These are phyloP conservation scores for rat (Rattus norvegicus) DNA, from an alignment of 2,113 vertebrate genomes.

Conservation along the genomic window DNA sequence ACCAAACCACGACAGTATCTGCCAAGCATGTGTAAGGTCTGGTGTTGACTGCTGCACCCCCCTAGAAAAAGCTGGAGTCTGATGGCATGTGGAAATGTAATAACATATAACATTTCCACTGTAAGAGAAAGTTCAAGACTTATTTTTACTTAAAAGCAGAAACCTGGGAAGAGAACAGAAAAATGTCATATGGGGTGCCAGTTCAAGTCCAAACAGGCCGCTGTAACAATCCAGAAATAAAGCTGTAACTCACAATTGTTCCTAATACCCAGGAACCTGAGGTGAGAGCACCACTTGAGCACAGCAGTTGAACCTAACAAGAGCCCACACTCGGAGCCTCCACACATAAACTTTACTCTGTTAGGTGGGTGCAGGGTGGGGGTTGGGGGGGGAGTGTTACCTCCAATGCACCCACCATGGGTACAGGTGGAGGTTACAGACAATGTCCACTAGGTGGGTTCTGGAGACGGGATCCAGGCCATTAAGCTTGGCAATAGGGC, in stretches of 20 bases:
- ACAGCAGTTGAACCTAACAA: neutral
- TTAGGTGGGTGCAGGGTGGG: too few relatives aligned
- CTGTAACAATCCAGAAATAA: neutral
- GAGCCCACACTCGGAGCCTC: neutral
- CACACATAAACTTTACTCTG: neutral
- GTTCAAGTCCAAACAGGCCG: neutral
- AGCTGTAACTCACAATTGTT: neutral
- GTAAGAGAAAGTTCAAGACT: neutral
- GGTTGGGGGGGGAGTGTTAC: too few relatives aligned
- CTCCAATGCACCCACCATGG: neutral
- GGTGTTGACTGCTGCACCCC: too few relatives aligned
- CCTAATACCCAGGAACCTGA: neutral
- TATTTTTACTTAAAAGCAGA: conserved; percentile 13
- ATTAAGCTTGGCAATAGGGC: neutral
- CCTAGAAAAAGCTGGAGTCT: too few relatives aligned
- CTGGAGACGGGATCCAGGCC: neutral
- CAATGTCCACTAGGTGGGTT: neutral
- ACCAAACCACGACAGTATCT: neutral
- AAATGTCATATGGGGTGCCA: neutral
- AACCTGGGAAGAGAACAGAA: neutral
- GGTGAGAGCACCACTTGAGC: neutral
- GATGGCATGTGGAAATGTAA: neutral
- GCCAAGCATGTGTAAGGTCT: neutral
- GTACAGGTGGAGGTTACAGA: neutral
- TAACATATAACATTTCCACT: neutral